Evolutionary conservation across 2,113 vertebrate species (phyloP).

Genomic region (Tretioscincus oriximinensis): DNA sequence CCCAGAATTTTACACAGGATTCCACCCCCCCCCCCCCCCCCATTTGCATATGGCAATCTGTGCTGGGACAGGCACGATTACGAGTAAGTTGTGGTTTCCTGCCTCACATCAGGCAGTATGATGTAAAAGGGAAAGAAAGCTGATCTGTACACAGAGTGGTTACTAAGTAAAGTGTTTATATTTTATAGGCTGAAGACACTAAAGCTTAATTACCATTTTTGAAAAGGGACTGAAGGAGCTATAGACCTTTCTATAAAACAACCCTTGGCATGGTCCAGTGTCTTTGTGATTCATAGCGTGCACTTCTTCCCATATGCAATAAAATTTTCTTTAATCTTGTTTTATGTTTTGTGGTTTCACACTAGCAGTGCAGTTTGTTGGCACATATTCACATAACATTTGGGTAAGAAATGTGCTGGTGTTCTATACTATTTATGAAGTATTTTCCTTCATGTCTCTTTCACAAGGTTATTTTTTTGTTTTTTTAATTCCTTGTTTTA

Average conservation of each 20-base stretch:
- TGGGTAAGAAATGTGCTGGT: too few relatives aligned
- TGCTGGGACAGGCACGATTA: neutral
- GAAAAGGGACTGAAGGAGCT: neutral
- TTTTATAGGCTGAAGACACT: neutral
- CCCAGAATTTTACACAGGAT: too few relatives aligned
- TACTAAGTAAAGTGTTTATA: neutral
- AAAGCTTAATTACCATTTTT: neutral
- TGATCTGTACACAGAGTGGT: neutral
- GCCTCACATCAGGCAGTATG: neutral
- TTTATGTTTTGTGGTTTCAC: conserved; percentile 31
- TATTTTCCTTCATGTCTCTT: too few relatives aligned
- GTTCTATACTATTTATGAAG: too few relatives aligned
- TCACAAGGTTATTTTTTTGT: too few relatives aligned
- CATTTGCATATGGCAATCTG: neutral
- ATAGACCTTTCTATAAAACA: fast-evolving
- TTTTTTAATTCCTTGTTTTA: too few relatives aligned
- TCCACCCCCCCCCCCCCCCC: too few relatives aligned
- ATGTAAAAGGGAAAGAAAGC: neutral
- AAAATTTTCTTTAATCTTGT: conserved; percentile 14
- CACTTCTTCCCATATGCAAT: neutral
- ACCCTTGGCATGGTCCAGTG: neutral
- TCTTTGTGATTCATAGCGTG: neutral
- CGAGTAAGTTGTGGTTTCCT: neutral
- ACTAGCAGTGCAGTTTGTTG: neutral
- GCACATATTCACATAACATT: neutral